Percentiles rank a stretch among this genome's conserved stretches.
phyloP scores from a whole-genome alignment of 2,888 invertebrate species.

The Corbicula japonica region DNA sequence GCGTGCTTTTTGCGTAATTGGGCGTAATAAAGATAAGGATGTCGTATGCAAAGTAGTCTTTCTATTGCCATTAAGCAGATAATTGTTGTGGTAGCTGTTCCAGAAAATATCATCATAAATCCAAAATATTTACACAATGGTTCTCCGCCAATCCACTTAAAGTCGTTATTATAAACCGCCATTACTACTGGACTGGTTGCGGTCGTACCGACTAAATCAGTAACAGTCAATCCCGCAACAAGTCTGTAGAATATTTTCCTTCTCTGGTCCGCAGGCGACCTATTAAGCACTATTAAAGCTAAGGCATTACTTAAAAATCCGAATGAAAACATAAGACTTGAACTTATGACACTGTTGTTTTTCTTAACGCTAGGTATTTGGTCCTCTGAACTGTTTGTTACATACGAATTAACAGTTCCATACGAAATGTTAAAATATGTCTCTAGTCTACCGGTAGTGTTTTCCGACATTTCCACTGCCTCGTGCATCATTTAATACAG shows the following conservation, averaged over 20 bases:
- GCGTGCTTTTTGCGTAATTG: conserved; percentile 80
- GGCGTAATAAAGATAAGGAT: conserved; percentile 82
- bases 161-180: conserved; percentile 77
- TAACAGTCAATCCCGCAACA: conserved; percentile 83
- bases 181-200: conserved; percentile 81
- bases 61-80: conserved; percentile 86
- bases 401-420: neutral
- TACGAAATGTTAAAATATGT: conserved; percentile 6
- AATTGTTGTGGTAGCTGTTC: conserved; percentile 83
- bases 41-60: too few species aligned
- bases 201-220: conserved; percentile 84
- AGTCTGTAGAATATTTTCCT: conserved; percentile 85
- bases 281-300: conserved; percentile 82
- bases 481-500: too few species aligned
- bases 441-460: neutral
- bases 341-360: conserved; percentile 48
- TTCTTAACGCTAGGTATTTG: conserved; percentile 21
- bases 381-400: conserved; percentile 10
- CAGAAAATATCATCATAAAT: too few species aligned
- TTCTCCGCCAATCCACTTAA: too few species aligned
- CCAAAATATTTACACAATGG: too few species aligned
- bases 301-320: conserved; percentile 83
- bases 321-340: conserved; percentile 74
- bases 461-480: too few species aligned
- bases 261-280: conserved; percentile 75